Evolutionary conservation across 2,888 invertebrate species (phyloP).

Genomic region (Cephus sareptanus): DNA sequence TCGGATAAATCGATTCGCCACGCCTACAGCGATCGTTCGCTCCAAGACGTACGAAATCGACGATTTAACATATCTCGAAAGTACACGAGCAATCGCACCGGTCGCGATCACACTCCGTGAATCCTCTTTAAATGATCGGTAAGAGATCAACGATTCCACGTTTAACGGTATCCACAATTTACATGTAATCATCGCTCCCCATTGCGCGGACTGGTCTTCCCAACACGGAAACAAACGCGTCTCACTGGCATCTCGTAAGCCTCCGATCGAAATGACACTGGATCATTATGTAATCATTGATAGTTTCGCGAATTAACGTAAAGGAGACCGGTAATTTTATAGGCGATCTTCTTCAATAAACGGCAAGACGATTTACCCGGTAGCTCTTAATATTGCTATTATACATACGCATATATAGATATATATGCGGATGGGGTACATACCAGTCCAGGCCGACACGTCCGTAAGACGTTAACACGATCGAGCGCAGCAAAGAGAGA

Average conservation of each 20-base stretch:
- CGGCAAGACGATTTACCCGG: background rate
- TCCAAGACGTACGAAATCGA: background rate
- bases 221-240: background rate
- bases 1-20: background rate
- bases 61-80: background rate
- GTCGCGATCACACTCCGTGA: background rate
- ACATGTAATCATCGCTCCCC: background rate
- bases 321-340: background rate
- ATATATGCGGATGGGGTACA: background rate
- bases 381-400: background rate
- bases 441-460: background rate
- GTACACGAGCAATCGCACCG: background rate
- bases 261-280: background rate
- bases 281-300: background rate
- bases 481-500: conserved; percentile 20
- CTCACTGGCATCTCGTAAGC: background rate
- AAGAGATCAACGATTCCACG: background rate
- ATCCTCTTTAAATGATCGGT: background rate
- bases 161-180: background rate
- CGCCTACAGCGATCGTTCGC: background rate
- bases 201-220: background rate
- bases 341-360: background rate
- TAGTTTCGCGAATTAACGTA: background rate
- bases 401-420: background rate
- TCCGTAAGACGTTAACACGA: background rate